phyloP scores from a whole-genome alignment of 2,888 invertebrate species.

The Stenodema calcarata region DNA sequence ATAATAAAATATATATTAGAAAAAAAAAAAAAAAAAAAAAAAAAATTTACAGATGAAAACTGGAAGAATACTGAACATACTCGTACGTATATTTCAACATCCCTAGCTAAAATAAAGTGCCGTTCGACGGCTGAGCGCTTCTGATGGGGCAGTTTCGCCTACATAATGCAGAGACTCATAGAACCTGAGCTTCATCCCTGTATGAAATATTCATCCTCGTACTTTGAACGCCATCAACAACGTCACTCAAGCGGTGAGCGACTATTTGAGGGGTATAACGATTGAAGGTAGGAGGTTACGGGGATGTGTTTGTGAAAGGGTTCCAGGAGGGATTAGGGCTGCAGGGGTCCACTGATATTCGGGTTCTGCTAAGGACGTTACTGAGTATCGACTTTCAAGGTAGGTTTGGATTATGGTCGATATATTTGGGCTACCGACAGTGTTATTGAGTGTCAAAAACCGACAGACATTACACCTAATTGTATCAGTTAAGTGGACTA shows the following conservation, averaged over 20 bases:
- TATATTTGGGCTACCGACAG: too few relatives aligned
- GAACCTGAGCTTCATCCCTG: slow-evolving; percentile 18
- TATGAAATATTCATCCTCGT: slow-evolving; percentile 37
- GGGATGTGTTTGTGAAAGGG: not conserved
- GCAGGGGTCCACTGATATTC: not conserved
- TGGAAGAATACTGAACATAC: not conserved
- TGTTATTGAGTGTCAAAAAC: too few relatives aligned
- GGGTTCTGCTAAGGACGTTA: not conserved
- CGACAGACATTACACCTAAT: too few relatives aligned
- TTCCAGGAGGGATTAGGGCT: not conserved
- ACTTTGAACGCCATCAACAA: slow-evolving; percentile 32
- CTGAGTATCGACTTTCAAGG: not conserved
- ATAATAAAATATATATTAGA: too few relatives aligned
- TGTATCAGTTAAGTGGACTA: too few relatives aligned
- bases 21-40: too few relatives aligned
- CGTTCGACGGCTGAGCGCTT: not conserved
- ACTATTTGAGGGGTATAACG: not conserved
- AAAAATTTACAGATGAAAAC: not conserved
- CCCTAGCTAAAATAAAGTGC: not conserved
- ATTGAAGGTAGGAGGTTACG: not conserved
- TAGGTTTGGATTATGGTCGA: not conserved
- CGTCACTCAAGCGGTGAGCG: slow-evolving; percentile 28
- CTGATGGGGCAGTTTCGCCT: slow-evolving; percentile 32
- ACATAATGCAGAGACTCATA: slow-evolving; percentile 34
- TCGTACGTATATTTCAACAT: not conserved